Evolutionary conservation across 2,888 invertebrate species (phyloP).

Genomic region (Sturmia bella): DNA sequence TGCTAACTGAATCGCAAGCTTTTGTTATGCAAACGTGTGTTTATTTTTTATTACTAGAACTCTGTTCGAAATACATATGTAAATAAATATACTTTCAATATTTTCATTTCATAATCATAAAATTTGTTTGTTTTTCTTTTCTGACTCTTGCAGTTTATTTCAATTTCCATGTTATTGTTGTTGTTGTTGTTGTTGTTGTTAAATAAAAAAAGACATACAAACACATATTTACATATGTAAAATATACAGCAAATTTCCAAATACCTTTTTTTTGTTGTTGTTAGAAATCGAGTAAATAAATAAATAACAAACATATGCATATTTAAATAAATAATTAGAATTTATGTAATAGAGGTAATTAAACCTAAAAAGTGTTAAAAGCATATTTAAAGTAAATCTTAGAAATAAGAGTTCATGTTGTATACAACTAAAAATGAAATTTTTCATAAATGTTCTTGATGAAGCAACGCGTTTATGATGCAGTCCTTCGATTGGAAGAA

Average conservation of each 20-base stretch:
- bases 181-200: too few relatives aligned
- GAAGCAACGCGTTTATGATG: not conserved
- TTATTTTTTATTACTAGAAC: conserved; percentile 8
- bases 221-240: not conserved
- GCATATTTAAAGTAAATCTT: conserved; percentile 9
- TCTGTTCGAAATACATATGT: conserved; percentile 30
- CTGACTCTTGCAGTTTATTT: not conserved
- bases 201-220: not conserved
- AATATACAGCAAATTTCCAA: conserved; percentile 13
- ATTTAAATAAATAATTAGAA: conserved; percentile 8
- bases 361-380: conserved; percentile 16
- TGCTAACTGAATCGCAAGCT: too few relatives aligned
- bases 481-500: not conserved
- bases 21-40: too few relatives aligned
- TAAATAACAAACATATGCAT: conserved; percentile 15
- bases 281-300: conserved; percentile 8
- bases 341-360: not conserved
- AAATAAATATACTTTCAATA: conserved; percentile 55
- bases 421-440: conserved; percentile 41
- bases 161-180: not conserved
- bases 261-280: not conserved
- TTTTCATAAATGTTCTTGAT: conserved; percentile 1
- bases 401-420: not conserved
- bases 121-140: conserved; percentile 39
- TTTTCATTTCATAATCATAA: conserved; percentile 45